phyloP scores from a whole-genome alignment of 2,888 invertebrate species.

The Sceliomorpha sp. region DNA sequence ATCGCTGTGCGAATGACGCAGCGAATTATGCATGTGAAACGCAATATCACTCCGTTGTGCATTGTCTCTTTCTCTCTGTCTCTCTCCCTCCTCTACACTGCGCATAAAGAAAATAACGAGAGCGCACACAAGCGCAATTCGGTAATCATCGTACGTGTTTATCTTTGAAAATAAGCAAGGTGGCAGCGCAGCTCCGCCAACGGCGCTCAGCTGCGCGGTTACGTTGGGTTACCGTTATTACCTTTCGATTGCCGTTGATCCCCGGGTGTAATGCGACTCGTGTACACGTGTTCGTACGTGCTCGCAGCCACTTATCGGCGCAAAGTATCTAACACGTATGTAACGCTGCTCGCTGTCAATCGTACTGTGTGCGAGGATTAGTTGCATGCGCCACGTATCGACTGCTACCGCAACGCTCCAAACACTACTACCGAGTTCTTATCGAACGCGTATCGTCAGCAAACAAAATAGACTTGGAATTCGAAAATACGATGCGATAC shows the following conservation, averaged over 20 bases:
- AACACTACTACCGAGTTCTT: too few relatives aligned
- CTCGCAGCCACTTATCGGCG: constrained; percentile 51
- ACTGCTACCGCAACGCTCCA: neutral
- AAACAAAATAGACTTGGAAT: too few relatives aligned
- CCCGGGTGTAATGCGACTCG: constrained; percentile 56
- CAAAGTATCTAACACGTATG: constrained; percentile 47
- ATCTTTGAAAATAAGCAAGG: constrained; percentile 17
- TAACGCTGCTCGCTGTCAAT: constrained; percentile 15
- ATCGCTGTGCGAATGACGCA: too few relatives aligned
- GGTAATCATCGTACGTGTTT: constrained; percentile 19
- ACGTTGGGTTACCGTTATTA: constrained; percentile 58
- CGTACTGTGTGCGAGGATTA: constrained; percentile 35
- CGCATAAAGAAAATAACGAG: neutral
- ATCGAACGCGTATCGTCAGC: too few relatives aligned
- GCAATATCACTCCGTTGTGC: too few relatives aligned
- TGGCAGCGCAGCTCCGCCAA: constrained; percentile 40
- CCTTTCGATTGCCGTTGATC: constrained; percentile 58
- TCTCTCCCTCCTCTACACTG: too few relatives aligned
- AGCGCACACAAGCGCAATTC: constrained; percentile 10
- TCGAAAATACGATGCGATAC: too few relatives aligned
- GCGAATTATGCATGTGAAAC: too few relatives aligned
- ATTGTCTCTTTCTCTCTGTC: too few relatives aligned
- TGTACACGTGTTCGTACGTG: constrained; percentile 59
- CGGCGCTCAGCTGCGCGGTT: constrained; percentile 47
- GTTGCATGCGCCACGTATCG: constrained; percentile 23